phyloP scores from a whole-genome alignment of 2,888 invertebrate species.

The Lasioglossum leucozonium region DNA sequence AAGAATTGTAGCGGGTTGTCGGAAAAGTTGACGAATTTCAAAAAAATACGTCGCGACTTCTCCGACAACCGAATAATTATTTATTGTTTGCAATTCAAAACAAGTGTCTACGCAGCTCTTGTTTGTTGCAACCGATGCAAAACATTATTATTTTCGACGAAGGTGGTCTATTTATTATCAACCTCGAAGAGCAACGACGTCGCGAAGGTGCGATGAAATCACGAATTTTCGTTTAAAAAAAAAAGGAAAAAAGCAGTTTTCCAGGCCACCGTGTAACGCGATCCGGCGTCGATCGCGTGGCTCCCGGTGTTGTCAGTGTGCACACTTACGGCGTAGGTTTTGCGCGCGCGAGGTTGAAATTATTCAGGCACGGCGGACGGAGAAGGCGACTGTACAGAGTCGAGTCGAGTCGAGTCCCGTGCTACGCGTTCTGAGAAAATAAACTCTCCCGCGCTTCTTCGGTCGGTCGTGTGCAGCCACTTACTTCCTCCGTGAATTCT shows the following conservation, averaged over 20 bases:
- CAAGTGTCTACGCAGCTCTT: not conserved
- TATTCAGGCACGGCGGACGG: constrained; percentile 63
- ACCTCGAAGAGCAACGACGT: not conserved
- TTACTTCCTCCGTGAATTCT: constrained; percentile 62
- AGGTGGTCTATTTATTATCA: not conserved
- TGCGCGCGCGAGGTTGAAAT: constrained; percentile 60
- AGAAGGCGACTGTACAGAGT: constrained; percentile 54
- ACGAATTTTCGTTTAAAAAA: not conserved
- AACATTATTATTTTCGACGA: not conserved
- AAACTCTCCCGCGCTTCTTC: constrained; percentile 72
- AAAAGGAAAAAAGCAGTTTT: too few species aligned
- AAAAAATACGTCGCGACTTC: too few species aligned
- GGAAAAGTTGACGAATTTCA: too few species aligned
- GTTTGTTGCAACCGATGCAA: too few species aligned
- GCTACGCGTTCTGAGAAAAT: constrained; percentile 71
- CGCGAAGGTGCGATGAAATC: not conserved
- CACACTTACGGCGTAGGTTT: constrained; percentile 36
- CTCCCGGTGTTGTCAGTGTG: constrained; percentile 32
- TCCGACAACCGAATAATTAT: too few species aligned
- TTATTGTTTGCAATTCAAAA: not conserved
- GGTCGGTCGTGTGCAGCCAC: constrained; percentile 45
- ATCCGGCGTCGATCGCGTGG: constrained; percentile 39
- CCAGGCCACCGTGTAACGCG: constrained; percentile 31
- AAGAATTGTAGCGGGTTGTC: too few species aligned
- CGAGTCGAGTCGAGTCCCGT: constrained; percentile 10